Evolutionary conservation across 2,797 vertebrate genomes (phyloP), one percentile per base, ranked within the genome.

Genomic region (Bovichtus variegatus): DNA sequence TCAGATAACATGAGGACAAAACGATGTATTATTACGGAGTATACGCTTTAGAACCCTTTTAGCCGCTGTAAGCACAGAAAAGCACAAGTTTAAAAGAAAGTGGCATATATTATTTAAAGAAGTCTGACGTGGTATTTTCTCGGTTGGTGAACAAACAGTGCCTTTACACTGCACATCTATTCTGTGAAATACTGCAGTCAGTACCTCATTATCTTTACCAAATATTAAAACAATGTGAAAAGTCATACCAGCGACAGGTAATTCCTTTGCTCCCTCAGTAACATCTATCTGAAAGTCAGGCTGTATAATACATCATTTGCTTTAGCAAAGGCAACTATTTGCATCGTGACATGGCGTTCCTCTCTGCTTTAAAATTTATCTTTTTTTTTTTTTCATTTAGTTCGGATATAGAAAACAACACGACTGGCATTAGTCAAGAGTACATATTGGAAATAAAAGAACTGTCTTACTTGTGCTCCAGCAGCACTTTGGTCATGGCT

Each of bases 401-500:
- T n/a, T n/a, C n/a, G n/a, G 16, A 67, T 11, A 38, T 2, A 38
- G 2, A 47, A 36, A 65, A 46, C 8, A 41, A 25, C 31, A 47
- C 0, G 1, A 34, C 43, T 19, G 15, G 3, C 9, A 34, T 23
- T 23, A 68, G 44, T 47, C 10, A 57, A 11, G 13, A n/a, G 41
- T 34, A 38, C 25, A 47, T 4, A 57, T 19, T 19, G 8, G 3
- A 38, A 12, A 47, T 11, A 19, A 12, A 3, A 41, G 11, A 47
- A 19, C 0, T 29, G 36, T 71, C 87, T 93, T 92, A 99, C 98
- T 91, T 98, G 92, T 89, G 93, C 74, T 98, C 92, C n/a, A 95
- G 60, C 31, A 99, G 87, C 50, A 96, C 90, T 92, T 94, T 92
- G 54, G 95, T 97, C 97, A 99, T 98, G 78, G 92, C 93, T 29